A percentile compares a stretch with the other conserved stretches of the same genome.
phyloP scores from a whole-genome alignment of 2,888 invertebrate species.

The Belgica antarctica region DNA sequence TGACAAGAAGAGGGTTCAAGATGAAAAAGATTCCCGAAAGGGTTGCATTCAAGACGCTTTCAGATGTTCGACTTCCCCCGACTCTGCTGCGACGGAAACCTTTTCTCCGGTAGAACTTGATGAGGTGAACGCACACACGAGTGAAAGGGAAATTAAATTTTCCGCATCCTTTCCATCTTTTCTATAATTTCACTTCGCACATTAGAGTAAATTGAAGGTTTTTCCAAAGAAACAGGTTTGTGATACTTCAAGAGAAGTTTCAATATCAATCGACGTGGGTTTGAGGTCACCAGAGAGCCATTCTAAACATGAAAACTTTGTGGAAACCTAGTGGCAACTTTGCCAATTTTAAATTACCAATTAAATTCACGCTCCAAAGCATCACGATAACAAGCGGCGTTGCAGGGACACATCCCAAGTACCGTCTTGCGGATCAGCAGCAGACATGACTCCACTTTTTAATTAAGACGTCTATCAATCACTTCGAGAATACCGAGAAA shows the following conservation, averaged over 20 bases:
- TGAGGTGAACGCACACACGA: constrained; percentile 36
- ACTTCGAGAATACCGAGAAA: constrained; percentile 6
- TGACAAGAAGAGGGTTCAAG: background rate
- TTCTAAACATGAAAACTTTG: background rate
- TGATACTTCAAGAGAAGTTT: constrained; percentile 17
- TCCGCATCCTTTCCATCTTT: constrained; percentile 34
- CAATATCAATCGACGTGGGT: background rate
- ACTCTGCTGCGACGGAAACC: background rate
- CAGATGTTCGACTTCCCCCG: background rate
- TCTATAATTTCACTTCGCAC: constrained; percentile 21
- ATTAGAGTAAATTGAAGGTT: constrained; percentile 27
- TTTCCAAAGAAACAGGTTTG: constrained; percentile 17
- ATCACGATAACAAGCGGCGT: constrained; percentile 42
- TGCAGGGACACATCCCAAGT: background rate
- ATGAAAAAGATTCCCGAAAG: constrained; percentile 22
- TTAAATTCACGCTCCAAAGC: constrained; percentile 37
- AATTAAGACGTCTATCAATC: constrained; percentile 44
- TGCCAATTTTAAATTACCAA: constrained; percentile 28
- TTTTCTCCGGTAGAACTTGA: constrained; percentile 16
- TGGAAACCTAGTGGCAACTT: too few species aligned
- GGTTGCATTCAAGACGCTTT: background rate
- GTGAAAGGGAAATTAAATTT: constrained; percentile 41
- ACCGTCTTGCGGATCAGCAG: background rate
- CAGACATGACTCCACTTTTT: constrained; percentile 23
- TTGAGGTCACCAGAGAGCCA: background rate